Conservation (phyloP, 2,797 vertebrate genomes). For the Betta splendens region DNA sequence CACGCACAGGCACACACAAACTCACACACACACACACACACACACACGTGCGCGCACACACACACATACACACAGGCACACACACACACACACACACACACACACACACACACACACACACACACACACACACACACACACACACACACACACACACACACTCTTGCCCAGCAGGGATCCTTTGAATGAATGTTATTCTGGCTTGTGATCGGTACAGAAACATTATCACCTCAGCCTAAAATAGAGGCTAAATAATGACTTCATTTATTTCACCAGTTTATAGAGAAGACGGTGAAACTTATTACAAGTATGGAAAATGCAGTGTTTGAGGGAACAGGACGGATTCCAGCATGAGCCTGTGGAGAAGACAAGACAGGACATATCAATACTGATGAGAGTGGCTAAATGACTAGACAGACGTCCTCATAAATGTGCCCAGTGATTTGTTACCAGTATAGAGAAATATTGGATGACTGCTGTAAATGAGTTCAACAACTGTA, state of each 20-base stretch:
- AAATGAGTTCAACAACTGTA: too few relatives aligned
- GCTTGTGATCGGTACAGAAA: slow-evolving; percentile 46
- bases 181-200: slow-evolving; percentile 46
- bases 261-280: slow-evolving; percentile 17
- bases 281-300: not conserved
- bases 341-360: slow-evolving; percentile 14
- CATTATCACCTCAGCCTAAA: slow-evolving; percentile 21
- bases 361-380: slow-evolving; percentile 4
- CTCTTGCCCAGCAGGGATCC: slow-evolving; percentile 34
- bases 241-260: slow-evolving; percentile 35
- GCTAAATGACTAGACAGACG: too few relatives aligned
- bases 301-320: slow-evolving; percentile 33
- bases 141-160: too few relatives aligned
- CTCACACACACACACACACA: too few relatives aligned
- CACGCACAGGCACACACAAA: too few relatives aligned
- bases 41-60: too few relatives aligned
- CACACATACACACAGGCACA: too few relatives aligned
- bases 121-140: too few relatives aligned
- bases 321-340: slow-evolving; percentile 4
- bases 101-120: slow-evolving; percentile 16
- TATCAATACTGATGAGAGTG: too few relatives aligned
- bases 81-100: slow-evolving; percentile 14
- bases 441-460: too few relatives aligned
- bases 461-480: too few relatives aligned
- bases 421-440: too few relatives aligned